A percentile compares a stretch with the other conserved stretches of the same genome.
phyloP scores from a whole-genome alignment of 2,888 invertebrate genomes.

The Auanema sp. region DNA sequence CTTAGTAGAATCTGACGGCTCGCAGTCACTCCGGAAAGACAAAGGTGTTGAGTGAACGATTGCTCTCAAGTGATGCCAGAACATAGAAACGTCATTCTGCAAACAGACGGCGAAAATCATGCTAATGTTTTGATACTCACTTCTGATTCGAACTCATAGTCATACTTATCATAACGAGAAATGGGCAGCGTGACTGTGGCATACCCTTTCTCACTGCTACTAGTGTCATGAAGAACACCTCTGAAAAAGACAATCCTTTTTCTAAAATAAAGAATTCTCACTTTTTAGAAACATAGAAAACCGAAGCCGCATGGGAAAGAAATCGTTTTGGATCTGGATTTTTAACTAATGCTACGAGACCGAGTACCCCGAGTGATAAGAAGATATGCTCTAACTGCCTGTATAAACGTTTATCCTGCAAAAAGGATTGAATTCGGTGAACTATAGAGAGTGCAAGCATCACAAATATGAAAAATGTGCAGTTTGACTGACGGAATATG shows the following conservation, averaged over 20 bases:
- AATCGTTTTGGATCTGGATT: constrained; percentile 40
- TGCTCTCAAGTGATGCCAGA: constrained; percentile 57
- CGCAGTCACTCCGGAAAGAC: constrained; percentile 28
- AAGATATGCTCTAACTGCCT: constrained; percentile 43
- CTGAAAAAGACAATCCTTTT: constrained; percentile 7
- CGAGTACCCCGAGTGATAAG: constrained; percentile 36
- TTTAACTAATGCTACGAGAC: constrained; percentile 34
- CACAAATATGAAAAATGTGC: neutral
- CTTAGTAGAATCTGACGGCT: constrained; percentile 15
- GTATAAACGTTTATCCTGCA: constrained; percentile 36
- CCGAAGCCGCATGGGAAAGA: constrained; percentile 18
- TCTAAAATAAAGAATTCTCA: constrained; percentile 1
- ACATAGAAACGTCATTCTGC: constrained; percentile 33
- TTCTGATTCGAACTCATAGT: constrained; percentile 33
- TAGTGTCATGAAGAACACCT: constrained; percentile 44
- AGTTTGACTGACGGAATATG: neutral
- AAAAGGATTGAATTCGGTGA: neutral
- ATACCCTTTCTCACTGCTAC: constrained; percentile 46
- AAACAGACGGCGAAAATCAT: constrained; percentile 1
- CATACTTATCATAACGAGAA: constrained; percentile 37
- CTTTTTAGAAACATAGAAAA: constrained; percentile 27
- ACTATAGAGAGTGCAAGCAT: neutral
- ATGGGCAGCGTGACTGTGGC: constrained; percentile 40
- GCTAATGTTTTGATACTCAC: constrained; percentile 13
- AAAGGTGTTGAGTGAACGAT: constrained; percentile 53